These are phyloP conservation scores for Cephalopterus ornatus DNA, from an alignment of 2,113 vertebrate genomes.

Conservation along the genomic window DNA sequence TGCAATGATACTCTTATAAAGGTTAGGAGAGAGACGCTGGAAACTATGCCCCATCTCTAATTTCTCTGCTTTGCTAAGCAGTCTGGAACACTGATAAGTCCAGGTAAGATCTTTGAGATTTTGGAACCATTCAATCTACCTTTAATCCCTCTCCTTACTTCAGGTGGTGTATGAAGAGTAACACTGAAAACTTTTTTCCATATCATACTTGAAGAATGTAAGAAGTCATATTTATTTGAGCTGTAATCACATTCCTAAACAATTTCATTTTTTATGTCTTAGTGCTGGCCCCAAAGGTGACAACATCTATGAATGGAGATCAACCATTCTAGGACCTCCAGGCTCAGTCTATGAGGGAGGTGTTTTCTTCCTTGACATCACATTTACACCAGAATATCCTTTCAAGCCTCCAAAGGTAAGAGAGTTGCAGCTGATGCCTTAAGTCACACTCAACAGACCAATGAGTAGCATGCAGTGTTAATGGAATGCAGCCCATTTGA, in stretches of 20 bases:
- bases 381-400: conserved; percentile 94
- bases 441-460: not conserved
- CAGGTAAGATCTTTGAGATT: not conserved
- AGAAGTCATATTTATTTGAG: not conserved
- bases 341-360: conserved; percentile 95
- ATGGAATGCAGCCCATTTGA: not conserved
- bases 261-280: not conserved
- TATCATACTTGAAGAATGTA: not conserved
- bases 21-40: not conserved
- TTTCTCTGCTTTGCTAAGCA: not conserved
- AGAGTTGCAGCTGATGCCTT: not conserved
- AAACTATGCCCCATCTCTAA: not conserved
- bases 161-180: not conserved
- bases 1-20: not conserved
- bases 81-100: not conserved
- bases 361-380: conserved; percentile 95
- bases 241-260: not conserved
- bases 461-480: not conserved
- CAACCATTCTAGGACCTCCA: conserved; percentile 93
- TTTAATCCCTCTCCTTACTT: not conserved
- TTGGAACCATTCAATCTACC: not conserved
- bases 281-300: conserved; percentile 96
- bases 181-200: not conserved
- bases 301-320: conserved; percentile 97
- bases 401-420: conserved; percentile 97